These are phyloP conservation scores for Amyelois transitella DNA, from an alignment of 1,140 invertebrate species.

Conservation along the genomic window DNA sequence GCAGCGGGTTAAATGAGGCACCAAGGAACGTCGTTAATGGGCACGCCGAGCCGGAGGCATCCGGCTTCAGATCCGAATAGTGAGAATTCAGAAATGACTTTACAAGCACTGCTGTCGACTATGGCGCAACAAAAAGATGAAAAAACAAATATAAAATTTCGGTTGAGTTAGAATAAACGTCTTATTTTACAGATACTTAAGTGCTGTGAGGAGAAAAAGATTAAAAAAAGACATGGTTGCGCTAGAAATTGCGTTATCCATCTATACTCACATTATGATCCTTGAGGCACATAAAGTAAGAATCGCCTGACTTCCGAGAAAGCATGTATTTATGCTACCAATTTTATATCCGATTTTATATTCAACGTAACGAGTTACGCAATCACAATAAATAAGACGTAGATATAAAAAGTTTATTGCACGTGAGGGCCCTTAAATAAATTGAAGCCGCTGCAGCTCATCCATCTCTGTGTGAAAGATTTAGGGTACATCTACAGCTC, in stretches of 20 bases:
- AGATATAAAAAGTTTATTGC: constrained; percentile 28
- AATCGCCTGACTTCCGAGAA: constrained; percentile 39
- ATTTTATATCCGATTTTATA: constrained; percentile 21
- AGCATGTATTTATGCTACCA: constrained; percentile 23
- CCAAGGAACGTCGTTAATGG: constrained; percentile 67
- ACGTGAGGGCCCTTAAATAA: constrained; percentile 17
- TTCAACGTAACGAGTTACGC: constrained; percentile 21
- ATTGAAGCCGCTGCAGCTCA: constrained; percentile 15
- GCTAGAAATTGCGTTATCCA: too few species aligned
- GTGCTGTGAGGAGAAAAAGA: too few species aligned
- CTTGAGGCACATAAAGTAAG: constrained; percentile 25
- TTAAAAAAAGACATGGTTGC: too few species aligned
- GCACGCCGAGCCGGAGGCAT: constrained; percentile 49
- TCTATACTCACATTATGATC: constrained; percentile 4
- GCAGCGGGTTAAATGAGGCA: constrained; percentile 71
- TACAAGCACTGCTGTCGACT: not conserved
- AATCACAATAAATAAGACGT: constrained; percentile 37
- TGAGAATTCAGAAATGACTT: not conserved
- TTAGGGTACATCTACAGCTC: constrained; percentile 28
- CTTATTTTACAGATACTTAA: too few species aligned
- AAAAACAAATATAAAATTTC: too few species aligned
- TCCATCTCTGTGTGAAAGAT: constrained; percentile 32
- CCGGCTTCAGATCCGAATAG: constrained; percentile 34
- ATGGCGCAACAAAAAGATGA: not conserved
- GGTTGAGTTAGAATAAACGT: too few species aligned